These are phyloP conservation scores for Callorhinus ursinus DNA, from an alignment of 2,113 vertebrate species.

Conservation along the genomic window DNA sequence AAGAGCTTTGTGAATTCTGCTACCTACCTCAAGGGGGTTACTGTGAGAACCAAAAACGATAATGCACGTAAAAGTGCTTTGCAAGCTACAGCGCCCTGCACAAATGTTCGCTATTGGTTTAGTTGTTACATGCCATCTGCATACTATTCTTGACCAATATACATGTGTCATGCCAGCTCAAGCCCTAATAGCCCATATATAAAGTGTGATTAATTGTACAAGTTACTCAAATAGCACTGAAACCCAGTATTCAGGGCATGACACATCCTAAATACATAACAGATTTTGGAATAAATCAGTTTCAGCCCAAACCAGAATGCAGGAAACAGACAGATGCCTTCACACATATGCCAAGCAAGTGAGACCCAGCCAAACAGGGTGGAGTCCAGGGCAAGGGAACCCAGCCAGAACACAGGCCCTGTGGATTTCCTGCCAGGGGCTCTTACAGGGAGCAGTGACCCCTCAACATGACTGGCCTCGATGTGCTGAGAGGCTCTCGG, in stretches of 20 bases:
- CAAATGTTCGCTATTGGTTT: not conserved
- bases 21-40: not conserved
- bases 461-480: not conserved
- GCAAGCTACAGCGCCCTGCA: not conserved
- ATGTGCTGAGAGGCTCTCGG: not conserved
- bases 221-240: conserved; percentile 64
- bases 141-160: conserved; percentile 22
- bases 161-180: conserved; percentile 11
- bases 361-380: conserved; percentile 8
- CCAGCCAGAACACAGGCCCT: not conserved
- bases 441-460: not conserved
- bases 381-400: not conserved
- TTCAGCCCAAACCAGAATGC: conserved; percentile 55
- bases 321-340: conserved; percentile 61
- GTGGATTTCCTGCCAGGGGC: not conserved
- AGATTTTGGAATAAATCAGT: conserved; percentile 74
- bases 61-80: not conserved
- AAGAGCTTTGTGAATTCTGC: not conserved
- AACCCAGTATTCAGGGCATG: conserved; percentile 41
- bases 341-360: conserved; percentile 46
- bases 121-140: conserved; percentile 6
- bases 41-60: not conserved
- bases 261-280: conserved; percentile 67
- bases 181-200: conserved; percentile 47
- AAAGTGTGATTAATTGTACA: conserved; percentile 76